Conservation (phyloP, 2,888 invertebrate species). For the Rotaria magnacalcarata region DNA sequence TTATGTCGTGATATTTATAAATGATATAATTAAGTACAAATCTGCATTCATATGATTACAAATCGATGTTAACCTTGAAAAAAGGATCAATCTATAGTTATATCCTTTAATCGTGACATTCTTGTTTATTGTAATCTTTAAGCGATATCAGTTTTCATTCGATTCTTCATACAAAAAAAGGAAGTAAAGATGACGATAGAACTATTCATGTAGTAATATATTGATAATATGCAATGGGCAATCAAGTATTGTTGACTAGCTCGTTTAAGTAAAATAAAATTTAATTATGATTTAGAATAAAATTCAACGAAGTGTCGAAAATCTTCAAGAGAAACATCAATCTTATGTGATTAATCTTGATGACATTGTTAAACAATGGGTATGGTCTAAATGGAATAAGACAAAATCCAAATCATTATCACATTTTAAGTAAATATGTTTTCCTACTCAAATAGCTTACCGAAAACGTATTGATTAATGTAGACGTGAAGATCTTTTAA, state of each 20-base stretch:
- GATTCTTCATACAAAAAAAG: neutral
- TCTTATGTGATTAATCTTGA: neutral
- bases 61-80: neutral
- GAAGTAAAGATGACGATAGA: too few species aligned
- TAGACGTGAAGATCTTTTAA: conserved; percentile 39
- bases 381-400: neutral
- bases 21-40: neutral
- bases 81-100: neutral
- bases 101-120: neutral
- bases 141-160: neutral
- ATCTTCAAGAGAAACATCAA: neutral
- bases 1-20: neutral
- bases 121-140: neutral
- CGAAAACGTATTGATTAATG: neutral
- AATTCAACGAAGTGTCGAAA: neutral
- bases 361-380: neutral
- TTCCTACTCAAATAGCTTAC: neutral
- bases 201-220: neutral
- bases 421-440: neutral
- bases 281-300: neutral
- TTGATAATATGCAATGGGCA: neutral
- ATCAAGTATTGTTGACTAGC: neutral
- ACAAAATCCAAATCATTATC: neutral
- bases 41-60: neutral
- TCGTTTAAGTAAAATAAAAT: neutral